Conservation (phyloP, 2,113 vertebrate genomes). For the Hippolais icterina region DNA sequence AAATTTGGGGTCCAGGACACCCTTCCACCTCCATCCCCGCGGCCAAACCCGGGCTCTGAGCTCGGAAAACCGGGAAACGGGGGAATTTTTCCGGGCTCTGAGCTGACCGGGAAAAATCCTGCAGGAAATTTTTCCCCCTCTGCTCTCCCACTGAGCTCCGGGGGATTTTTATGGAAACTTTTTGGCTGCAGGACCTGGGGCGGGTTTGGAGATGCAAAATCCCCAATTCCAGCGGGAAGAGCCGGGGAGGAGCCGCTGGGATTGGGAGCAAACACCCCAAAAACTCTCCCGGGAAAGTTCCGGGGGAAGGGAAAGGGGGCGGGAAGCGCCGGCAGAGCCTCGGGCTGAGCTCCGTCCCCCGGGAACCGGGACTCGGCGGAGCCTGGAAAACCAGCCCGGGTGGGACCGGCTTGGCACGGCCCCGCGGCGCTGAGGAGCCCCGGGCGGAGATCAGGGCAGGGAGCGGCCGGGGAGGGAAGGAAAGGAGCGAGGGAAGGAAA, state of each 20-base stretch:
- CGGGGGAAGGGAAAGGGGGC: neutral
- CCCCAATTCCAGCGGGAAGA: neutral
- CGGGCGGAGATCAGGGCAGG: no score
- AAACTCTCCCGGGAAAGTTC: neutral
- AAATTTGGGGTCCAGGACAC: neutral
- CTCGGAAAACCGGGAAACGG: no score
- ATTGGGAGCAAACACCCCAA: neutral
- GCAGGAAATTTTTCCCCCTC: neutral
- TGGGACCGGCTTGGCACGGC: neutral
- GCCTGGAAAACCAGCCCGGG: neutral
- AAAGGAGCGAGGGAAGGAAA: no score
- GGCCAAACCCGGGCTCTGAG: neutral
- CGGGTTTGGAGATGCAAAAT: neutral
- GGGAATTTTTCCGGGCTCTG: neutral
- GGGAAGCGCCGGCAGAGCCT: neutral
- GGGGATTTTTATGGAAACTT: no score
- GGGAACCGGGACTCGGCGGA: neutral
- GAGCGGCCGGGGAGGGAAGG: neutral
- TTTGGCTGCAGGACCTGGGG: fast-evolving
- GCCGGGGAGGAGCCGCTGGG: neutral
- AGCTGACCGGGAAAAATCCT: neutral
- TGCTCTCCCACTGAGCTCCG: neutral
- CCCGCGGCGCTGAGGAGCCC: neutral
- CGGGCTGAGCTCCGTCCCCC: neutral
- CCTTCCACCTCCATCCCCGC: neutral